Base-by-base conservation (phyloP, 2,797 vertebrate species). In the Lepus townsendii region DNA sequence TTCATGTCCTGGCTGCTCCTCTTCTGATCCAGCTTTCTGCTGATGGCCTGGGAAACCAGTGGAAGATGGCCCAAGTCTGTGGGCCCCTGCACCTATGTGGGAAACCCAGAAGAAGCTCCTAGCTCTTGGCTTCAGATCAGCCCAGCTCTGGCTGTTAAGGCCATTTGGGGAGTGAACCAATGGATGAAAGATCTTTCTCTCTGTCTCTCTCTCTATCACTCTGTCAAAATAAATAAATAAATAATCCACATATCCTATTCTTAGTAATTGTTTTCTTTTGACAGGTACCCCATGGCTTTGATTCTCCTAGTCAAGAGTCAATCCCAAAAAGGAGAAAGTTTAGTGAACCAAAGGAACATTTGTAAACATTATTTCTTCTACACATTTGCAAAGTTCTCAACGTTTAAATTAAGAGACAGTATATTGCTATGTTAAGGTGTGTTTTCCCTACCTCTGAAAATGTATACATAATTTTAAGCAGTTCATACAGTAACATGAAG, bases 291-390 rank as follows among this genome's bases (percentile, higher is more conserved):
- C 98, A 98, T 78, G 96, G 92, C 65, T 98, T 98, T 22, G 98
- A 99, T 38, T 98, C 98, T 96, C 98, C 98, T 50, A 99, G 99
- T 97, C 99, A 99, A 98, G 99, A 99, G 0, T 24, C 98, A 17
- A 66, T 86, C 5, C 96, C 98, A 0, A 98, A 98, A 90, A 99
- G 97, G 96, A 98, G 99, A 94, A 99, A 99, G 96, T 98, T 99
- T 96, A 99, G 99, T 76, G 99, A 99, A 83, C 99, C 99, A 26
- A 99, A 99, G 97, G 98, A 99, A 4, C 95, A 4, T 73, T 98
- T 98, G 83, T 99, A 98, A 98, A 71, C 2, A 2, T 72, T 4
- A 0, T 30, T 92, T 3, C 65, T 87, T 83, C 38, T 38, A 27
- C 26, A 57, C 0, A 32, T 66, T 95, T 78, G 12, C 7, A 0